Base-by-base conservation (phyloP, 1,140 invertebrate genomes). In the Neodiprion pinetum region DNA sequence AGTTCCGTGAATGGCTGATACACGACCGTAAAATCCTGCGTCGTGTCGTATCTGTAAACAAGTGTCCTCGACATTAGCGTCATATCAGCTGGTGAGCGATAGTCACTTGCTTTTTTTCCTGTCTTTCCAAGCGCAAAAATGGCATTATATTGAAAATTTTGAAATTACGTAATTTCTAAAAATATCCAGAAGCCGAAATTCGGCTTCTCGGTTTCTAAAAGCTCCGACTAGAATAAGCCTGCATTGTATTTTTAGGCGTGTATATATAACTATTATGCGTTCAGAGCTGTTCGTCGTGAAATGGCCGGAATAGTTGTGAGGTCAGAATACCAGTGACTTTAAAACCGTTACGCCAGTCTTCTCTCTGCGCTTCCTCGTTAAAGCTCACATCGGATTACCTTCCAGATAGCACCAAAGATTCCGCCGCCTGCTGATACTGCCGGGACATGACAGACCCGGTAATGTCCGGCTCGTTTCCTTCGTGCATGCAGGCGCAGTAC, bases 401-500 rank as follows among this genome's bases (percentile, higher is more conserved):
- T 83, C 83, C 85, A 14, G 83, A 85, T 84, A 89, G 84, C 72
- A 94, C 90, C 77, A 94, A 84, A 77, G 88, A 81, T 81, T 90
- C 87, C 76, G 92, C 91, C 0, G 92, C 92, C 73, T 90, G 85
- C 84, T 94, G 93, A 86, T 93, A 94, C 23, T 90, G 88, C 8
- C 87, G 81, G 0, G 92, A 90, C 82, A 92, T 89, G 73, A 88
- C 87, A 5, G 92, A 92, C 8, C 88, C 82, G 81, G 92, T 83
- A 49, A 87, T 84, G 66, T 87, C 89, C 76, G 92, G 90, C 66
- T 88, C 84, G 68, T 88, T 89, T 48, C 90, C 91, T 80, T 84
- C 86, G 85, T 94, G 92, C 87, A 94, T 93, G 83, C 93, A 94
- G n/a, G 91, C 87, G 78, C 93, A 94, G 85, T 94, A 94, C 77